These are phyloP conservation scores for Apoda limacodes DNA, from an alignment of 2,888 invertebrate genomes.

Conservation along the genomic window DNA sequence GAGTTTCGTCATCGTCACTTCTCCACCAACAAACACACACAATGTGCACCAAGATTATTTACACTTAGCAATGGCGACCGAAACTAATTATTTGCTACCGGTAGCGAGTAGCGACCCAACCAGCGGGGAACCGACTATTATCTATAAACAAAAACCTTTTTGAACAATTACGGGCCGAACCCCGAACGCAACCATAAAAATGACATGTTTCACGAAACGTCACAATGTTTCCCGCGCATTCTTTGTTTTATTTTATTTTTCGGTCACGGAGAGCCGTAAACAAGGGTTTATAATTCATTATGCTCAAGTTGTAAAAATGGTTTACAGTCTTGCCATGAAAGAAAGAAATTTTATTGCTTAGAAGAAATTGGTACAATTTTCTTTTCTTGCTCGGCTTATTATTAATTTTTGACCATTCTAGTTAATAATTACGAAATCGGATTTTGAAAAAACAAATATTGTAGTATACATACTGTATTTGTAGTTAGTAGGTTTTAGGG, in stretches of 20 bases:
- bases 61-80: conserved; percentile 52
- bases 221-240: conserved; percentile 49
- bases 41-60: conserved; percentile 47
- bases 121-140: conserved; percentile 42
- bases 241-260: conserved; percentile 31
- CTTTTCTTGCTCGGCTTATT: conserved; percentile 25
- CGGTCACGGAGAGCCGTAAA: conserved; percentile 8
- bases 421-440: too few species aligned
- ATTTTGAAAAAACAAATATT: too few species aligned
- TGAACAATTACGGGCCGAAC: conserved; percentile 45
- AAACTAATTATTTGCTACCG: conserved; percentile 64
- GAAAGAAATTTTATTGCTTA: conserved; percentile 24
- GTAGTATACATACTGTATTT: too few species aligned
- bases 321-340: conserved; percentile 4
- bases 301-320: conserved; percentile 21
- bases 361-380: conserved; percentile 56
- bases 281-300: conserved; percentile 37
- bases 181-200: conserved; percentile 50
- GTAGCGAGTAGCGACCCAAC: conserved; percentile 44
- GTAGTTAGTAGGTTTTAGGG: too few species aligned
- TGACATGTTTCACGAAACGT: conserved; percentile 34
- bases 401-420: too few species aligned
- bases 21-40: conserved; percentile 25
- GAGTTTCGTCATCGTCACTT: conserved; percentile 31
- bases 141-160: conserved; percentile 38